phyloP scores from a whole-genome alignment of 2,888 invertebrate species.

The Callosobruchus maculatus region DNA sequence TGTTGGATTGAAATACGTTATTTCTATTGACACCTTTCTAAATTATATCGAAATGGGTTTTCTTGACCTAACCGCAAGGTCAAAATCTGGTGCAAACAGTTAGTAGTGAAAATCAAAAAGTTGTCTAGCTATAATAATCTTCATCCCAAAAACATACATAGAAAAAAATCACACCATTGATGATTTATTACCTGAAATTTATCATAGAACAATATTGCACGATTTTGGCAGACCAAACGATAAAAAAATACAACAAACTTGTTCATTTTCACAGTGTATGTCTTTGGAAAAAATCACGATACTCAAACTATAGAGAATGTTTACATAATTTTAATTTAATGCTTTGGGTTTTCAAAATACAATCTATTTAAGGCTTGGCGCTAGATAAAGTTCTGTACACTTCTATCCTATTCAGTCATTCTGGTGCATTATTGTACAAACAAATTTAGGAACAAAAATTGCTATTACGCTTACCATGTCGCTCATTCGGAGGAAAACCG shows the following conservation, averaged over 20 bases:
- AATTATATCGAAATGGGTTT: too few species aligned
- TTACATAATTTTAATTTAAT: background rate
- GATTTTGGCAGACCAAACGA: background rate
- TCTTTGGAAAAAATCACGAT: background rate
- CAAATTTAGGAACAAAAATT: constrained; percentile 27
- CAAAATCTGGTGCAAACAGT: too few species aligned
- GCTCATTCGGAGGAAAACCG: too few species aligned
- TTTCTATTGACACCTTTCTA: too few species aligned
- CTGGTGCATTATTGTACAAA: constrained; percentile 29
- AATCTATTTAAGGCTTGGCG: background rate
- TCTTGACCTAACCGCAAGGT: too few species aligned
- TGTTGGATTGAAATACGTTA: too few species aligned
- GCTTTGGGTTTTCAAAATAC: background rate
- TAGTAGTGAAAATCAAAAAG: too few species aligned
- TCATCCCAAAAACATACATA: background rate
- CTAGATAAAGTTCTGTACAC: background rate
- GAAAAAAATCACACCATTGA: background rate
- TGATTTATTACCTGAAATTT: background rate
- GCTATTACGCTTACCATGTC: constrained; percentile 10
- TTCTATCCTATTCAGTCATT: constrained; percentile 26
- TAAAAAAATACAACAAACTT: background rate
- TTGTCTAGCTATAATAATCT: background rate
- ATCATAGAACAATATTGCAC: background rate
- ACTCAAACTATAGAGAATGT: too few species aligned
- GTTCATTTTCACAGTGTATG: background rate